Evolutionary conservation across 2,113 vertebrate species (phyloP), one percentile per base, ranked within the genome.

Genomic region (Mesembrinibis cayennensis): DNA sequence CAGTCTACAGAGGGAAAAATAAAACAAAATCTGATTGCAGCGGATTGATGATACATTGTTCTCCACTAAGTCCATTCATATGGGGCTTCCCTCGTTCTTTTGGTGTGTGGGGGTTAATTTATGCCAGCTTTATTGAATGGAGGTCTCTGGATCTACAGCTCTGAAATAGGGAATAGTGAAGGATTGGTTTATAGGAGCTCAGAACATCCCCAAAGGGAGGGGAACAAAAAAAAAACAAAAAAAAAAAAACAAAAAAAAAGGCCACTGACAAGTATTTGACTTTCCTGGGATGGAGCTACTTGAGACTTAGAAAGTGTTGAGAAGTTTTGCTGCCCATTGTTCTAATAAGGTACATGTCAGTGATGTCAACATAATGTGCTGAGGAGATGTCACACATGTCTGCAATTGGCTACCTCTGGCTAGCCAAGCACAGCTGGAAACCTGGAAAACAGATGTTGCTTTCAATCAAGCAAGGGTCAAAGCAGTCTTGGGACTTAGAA

Each of bases 381-480:
- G 92, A 97, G 98, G 97, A 98, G 98, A 98, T 98, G 98, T 98
- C 98, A 97, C 97, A 98, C 97, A 97, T 98, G 97, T 98, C 96
- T 97, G 84, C 97, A 98, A 93, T 97, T 97, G 97, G 96, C 97
- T 98, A 98, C 98, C 87, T 97, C 96, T 98, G 96, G 53, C 97
- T 98, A 93, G 97, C 81, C 91, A 94, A 97, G 96, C 95, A 95
- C 94, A 87, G 70, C 97, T 97, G 97, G 97, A 98, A 96, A 96
- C 97, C 97, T 98, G 98, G 92, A 97, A 96, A 98, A 97, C 98
- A 98, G 98, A 98, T 98, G 98, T 98, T 97, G 55, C 95, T 96
- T 98, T 98, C 97, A 97, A 96, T 98, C 98, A 98, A 96, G 82
- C 52, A 95, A 97, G 97, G 96, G 98, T 98, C 98, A 98, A 87